Evolutionary conservation across 2,888 invertebrate genomes (phyloP).

Genomic region (Pammene fasciana): DNA sequence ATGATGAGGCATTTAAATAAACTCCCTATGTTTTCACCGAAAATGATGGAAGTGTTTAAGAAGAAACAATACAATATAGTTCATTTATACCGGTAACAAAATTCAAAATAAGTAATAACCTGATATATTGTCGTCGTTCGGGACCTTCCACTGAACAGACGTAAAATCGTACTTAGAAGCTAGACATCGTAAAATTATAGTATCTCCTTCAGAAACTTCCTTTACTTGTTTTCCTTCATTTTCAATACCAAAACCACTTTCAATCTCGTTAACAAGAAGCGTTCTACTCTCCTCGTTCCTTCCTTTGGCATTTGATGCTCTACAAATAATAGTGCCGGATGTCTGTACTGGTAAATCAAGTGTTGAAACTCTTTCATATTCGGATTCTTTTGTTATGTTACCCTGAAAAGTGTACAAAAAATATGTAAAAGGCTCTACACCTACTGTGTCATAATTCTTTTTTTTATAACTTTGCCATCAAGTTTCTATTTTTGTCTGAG

Average conservation of each 20-base stretch:
- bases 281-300: slow-evolving; percentile 42
- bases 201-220: slow-evolving; percentile 62
- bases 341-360: slow-evolving; percentile 52
- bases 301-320: slow-evolving; percentile 46
- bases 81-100: too few relatives aligned
- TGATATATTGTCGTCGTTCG: slow-evolving; percentile 45
- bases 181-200: slow-evolving; percentile 59
- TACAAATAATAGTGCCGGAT: slow-evolving; percentile 64
- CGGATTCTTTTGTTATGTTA: slow-evolving; percentile 43
- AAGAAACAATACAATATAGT: too few relatives aligned
- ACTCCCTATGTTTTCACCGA: too few relatives aligned
- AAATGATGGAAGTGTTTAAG: too few relatives aligned
- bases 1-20: too few relatives aligned
- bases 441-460: too few relatives aligned
- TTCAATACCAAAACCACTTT: slow-evolving; percentile 65
- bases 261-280: slow-evolving; percentile 64
- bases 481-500: too few relatives aligned
- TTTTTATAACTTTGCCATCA: too few relatives aligned
- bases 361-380: slow-evolving; percentile 55
- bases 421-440: too few relatives aligned
- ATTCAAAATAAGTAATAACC: too few relatives aligned
- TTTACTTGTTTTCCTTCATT: slow-evolving; percentile 46
- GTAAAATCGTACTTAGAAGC: slow-evolving; percentile 66
- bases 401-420: slow-evolving; percentile 47
- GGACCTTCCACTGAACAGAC: slow-evolving; percentile 63